These are phyloP conservation scores for Xestia xanthographa DNA, from an alignment of 2,888 invertebrate genomes.

Conservation along the genomic window DNA sequence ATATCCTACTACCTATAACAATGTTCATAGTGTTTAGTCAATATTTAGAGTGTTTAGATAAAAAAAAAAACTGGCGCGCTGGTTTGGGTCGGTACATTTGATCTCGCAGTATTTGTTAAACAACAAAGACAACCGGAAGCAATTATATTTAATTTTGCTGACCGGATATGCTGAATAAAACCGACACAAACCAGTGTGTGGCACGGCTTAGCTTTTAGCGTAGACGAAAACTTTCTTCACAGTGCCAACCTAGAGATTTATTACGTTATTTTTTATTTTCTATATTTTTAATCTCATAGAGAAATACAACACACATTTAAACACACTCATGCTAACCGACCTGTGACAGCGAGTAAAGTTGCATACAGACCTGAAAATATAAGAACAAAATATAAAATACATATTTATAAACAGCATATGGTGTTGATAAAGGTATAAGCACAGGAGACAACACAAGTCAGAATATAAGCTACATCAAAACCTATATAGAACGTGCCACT, in stretches of 20 bases:
- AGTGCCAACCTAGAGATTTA: not conserved
- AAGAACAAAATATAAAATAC: constrained; percentile 56
- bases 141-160: not conserved
- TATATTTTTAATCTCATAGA: not conserved
- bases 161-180: constrained; percentile 2
- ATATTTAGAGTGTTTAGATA: not conserved
- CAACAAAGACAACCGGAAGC: not conserved
- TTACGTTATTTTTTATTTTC: not conserved
- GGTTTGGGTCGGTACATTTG: not conserved
- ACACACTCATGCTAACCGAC: constrained; percentile 76
- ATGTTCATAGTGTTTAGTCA: not conserved
- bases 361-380: constrained; percentile 78
- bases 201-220: not conserved
- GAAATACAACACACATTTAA: constrained; percentile 43
- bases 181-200: not conserved
- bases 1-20: not conserved
- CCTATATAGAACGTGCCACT: not conserved
- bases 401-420: not conserved
- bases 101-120: not conserved
- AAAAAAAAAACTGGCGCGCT: not conserved
- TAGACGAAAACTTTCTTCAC: not conserved
- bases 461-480: not conserved
- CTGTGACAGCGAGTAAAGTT: constrained; percentile 62
- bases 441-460: not conserved
- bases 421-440: not conserved